phyloP scores from a whole-genome alignment of 1,140 invertebrate species.

The Magallana ariakensis region DNA sequence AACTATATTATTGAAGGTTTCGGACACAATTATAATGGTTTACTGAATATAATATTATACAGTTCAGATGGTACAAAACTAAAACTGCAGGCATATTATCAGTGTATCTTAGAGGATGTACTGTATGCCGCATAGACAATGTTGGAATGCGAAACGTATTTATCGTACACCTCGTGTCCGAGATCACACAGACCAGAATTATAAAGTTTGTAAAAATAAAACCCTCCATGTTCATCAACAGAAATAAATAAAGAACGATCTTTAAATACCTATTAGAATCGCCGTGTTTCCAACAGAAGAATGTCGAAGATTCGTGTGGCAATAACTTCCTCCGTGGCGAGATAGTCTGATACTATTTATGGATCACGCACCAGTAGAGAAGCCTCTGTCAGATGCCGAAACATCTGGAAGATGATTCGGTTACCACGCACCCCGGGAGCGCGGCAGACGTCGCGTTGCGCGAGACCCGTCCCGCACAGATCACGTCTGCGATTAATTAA shows the following conservation, averaged over 20 bases:
- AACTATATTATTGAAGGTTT: too few species aligned
- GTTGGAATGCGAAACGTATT: too few species aligned
- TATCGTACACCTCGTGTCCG: too few species aligned
- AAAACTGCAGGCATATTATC: too few species aligned
- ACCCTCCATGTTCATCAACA: too few species aligned
- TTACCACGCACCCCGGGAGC: background rate
- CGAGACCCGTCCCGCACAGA: background rate
- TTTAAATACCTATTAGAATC: constrained; percentile 11
- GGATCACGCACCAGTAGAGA: background rate
- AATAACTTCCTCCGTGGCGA: background rate
- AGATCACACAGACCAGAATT: too few species aligned
- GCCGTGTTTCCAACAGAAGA: background rate
- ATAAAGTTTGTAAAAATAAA: too few species aligned
- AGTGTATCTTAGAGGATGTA: too few species aligned
- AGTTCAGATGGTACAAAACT: too few species aligned
- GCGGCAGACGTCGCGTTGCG: background rate
- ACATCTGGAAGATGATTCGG: background rate
- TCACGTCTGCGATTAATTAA: background rate
- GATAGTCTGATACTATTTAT: constrained; percentile 21
- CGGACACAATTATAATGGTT: too few species aligned
- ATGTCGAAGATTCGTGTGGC: background rate
- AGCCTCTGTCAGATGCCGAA: background rate
- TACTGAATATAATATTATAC: too few species aligned
- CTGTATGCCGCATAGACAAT: too few species aligned
- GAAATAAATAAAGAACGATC: background rate